Base-by-base conservation (phyloP, 2,797 vertebrate genomes). In the Chromis chromis region DNA sequence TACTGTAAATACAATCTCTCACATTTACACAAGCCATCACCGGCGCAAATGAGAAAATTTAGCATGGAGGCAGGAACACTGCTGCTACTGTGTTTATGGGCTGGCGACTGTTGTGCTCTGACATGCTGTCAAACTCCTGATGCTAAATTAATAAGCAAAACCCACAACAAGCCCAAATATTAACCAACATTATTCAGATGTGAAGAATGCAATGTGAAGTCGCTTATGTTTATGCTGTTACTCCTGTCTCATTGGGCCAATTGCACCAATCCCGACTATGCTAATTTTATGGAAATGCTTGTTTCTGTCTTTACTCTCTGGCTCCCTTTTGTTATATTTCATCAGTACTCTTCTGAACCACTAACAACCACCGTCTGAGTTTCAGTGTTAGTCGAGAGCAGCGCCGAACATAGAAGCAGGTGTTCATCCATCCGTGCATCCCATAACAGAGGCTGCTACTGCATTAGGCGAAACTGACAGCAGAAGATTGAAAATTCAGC, bases 231-330 rank as follows among this genome's bases (percentile, higher is more conserved):
- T 71, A 24, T 61, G 64, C 39, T 76, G 84, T 88, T 77, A 55
- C 75, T 74, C 85, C 52, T 39, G 76, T 82, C 80, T 89, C 84
- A 70, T 66, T 44, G 81, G 90, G 66, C 60, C 85, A 82, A 80
- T 70, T 69, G 71, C 68, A 55, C 56, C 6, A n/a, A 78, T 88
- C 49, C 60, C 66, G 48, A 57, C 70, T 84, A 88, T 90, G 89
- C 81, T 83, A 89, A 94, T 91, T 88, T 90, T 88, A 91, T 90
- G 86, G 81, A 91, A 92, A 92, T 88, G 49, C 68, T 78, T 77
- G 72, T 85, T 88, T 81, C 82, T 67, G 57, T 69, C 48, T 53
- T 73, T 79, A 66, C 53, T 78, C 74, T 83, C 69, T 74, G 53
- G 70, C 72, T 82, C 55, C 63, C 44, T 66, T 85, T 82, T 86